Evolutionary conservation across 2,797 vertebrate species (phyloP), one percentile per base, ranked within the genome.

Genomic region (Falco peregrinus): DNA sequence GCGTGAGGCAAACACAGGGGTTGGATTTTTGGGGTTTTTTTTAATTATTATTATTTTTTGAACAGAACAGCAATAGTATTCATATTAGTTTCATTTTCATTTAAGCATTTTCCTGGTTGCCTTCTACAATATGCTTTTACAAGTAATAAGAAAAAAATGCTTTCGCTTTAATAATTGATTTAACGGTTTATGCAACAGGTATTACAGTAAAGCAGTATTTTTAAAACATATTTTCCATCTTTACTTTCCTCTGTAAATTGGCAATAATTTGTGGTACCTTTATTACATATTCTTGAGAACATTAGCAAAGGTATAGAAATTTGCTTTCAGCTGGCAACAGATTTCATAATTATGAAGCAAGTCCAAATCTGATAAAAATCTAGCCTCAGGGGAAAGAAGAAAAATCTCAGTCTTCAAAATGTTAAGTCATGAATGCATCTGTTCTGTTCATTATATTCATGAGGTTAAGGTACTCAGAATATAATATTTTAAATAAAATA

Each of bases 401-500:
- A 97, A 95, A 60, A 33, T 45, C 19, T 51, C 50, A 48, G 26
- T 82, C 25, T 82, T 84, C 26, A 88, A 94, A 95, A 91, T 84
- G 15, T 89, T 80, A 94, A 93, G 67, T 78, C 80, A 92, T 87
- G 47, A 37, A 78, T 53, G 7, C 54, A 70, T 71, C 60, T 96
- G 33, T 93, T 93, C 26, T 85, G 17, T 91, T 94, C n/a, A 61
- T 94, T 90, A 69, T 35, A 77, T 91, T 93, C 0, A 53, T 74
- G 53, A 96, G 48, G 50, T 91, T 87, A 71, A 84, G 37, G 22
- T 84, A 74, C 39, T 82, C 65, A 87, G 53, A 73, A 60, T 80
- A 84, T 25, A 82, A 35, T 14, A n/a, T 85, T 94, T 64, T 56
- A 90, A 94, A 89, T 84, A 90, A 96, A 95, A 89, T 67, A 86